A percentile compares a stretch with the other conserved stretches of the same genome.
Conservation (phyloP, 2,113 vertebrate species). For the Kryptolebias marmoratus region DNA sequence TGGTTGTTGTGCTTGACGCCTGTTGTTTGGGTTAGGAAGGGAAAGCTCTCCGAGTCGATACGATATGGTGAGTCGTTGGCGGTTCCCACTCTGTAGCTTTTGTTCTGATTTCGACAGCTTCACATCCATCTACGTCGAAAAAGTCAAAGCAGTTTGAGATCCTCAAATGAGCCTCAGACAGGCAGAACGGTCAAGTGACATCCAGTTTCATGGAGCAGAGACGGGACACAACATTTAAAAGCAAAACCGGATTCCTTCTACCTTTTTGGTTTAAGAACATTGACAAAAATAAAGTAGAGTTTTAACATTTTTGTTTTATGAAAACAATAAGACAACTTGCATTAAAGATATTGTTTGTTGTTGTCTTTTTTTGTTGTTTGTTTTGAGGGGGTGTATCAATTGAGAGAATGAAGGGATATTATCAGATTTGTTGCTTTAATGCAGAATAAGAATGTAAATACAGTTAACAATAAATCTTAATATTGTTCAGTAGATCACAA, state of each 20-base stretch:
- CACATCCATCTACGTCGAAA: constrained; percentile 45
- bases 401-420: too few relatives aligned
- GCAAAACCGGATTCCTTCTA: not conserved
- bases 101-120: constrained; percentile 45
- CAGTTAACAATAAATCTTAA: too few relatives aligned
- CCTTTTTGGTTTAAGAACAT: not conserved
- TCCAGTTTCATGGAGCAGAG: constrained; percentile 32
- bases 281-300: not conserved
- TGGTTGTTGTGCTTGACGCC: constrained; percentile 58
- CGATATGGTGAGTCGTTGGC: not conserved
- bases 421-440: too few relatives aligned
- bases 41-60: constrained; percentile 48
- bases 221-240: constrained; percentile 2
- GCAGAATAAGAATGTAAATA: too few relatives aligned
- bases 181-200: constrained; percentile 21
- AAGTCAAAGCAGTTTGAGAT: constrained; percentile 14
- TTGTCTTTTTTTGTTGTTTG: too few relatives aligned
- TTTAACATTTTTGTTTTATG: not conserved
- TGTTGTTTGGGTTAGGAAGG: constrained; percentile 67
- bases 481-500: too few relatives aligned
- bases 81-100: constrained; percentile 48
- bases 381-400: too few relatives aligned
- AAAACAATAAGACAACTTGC: not conserved
- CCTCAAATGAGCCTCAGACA: constrained; percentile 11
- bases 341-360: rapidly evolving